Conservation (phyloP, 1,140 invertebrate species). For the Leptestheria dahalacensis region DNA sequence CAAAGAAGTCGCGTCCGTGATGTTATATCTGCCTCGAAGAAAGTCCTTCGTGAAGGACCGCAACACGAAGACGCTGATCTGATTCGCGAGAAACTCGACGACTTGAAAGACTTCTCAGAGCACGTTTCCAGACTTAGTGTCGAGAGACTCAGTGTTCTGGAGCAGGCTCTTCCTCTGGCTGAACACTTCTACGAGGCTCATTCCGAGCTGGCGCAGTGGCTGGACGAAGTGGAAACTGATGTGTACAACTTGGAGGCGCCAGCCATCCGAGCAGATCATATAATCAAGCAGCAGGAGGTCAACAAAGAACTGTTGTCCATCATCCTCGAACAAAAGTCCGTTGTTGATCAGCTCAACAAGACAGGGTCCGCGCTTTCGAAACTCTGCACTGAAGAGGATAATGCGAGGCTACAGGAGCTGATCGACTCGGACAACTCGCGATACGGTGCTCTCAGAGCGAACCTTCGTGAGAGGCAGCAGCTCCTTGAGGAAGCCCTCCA, state of each 20-base stretch:
- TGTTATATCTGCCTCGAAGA: constrained; percentile 80
- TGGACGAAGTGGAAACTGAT: constrained; percentile 87
- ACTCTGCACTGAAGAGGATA: constrained; percentile 74
- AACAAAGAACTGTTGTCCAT: constrained; percentile 52
- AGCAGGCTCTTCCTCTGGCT: constrained; percentile 84
- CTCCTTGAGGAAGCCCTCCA: constrained; percentile 79
- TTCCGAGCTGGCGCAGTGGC: constrained; percentile 71
- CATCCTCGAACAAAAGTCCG: constrained; percentile 80
- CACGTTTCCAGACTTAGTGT: constrained; percentile 66
- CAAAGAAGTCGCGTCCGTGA: constrained; percentile 83
- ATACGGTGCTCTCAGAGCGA: constrained; percentile 64
- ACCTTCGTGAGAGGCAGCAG: constrained; percentile 70
- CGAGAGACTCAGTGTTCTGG: constrained; percentile 71
- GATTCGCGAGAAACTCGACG: constrained; percentile 79
- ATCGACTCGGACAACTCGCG: constrained; percentile 78
- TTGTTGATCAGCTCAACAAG: constrained; percentile 90
- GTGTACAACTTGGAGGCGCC: constrained; percentile 76
- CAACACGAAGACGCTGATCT: constrained; percentile 71
- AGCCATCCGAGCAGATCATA: constrained; percentile 75
- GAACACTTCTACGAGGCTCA: constrained; percentile 92
- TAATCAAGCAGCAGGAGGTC: constrained; percentile 83
- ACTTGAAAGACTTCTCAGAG: constrained; percentile 79
- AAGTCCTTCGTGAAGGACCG: constrained; percentile 77
- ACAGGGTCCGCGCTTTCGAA: constrained; percentile 76
- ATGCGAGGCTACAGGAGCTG: constrained; percentile 66